Percentiles rank a stretch among this genome's conserved stretches.
Evolutionary conservation across 2,797 vertebrate genomes (phyloP).

Genomic region (Ctenosaura bakeri): DNA sequence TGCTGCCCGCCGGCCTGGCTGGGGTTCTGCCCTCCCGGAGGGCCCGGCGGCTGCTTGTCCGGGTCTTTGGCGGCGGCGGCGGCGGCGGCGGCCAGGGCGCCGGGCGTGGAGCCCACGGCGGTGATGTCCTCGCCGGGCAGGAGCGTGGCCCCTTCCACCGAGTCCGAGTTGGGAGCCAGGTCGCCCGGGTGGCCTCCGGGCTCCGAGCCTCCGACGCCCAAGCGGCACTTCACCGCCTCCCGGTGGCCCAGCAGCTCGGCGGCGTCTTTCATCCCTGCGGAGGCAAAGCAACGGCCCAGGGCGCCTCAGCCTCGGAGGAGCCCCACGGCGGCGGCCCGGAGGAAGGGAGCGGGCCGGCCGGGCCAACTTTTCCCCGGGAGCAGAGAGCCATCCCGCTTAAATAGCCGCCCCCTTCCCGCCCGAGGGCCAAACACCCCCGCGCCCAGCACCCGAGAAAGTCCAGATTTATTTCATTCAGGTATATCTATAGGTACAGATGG

Average conservation of each 20-base stretch:
- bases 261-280: slow-evolving; percentile 96
- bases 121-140: slow-evolving; percentile 95
- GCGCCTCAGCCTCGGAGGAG: slow-evolving; percentile 31
- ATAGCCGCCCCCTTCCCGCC: not conserved
- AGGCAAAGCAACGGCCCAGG: slow-evolving; percentile 68
- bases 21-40: slow-evolving; percentile 86
- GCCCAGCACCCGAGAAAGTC: too few species aligned
- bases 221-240: slow-evolving; percentile 94
- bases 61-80: slow-evolving; percentile 92
- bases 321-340: too few species aligned
- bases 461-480: too few species aligned
- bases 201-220: slow-evolving; percentile 90
- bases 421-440: not conserved
- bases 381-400: not conserved
- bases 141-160: slow-evolving; percentile 93
- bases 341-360: not conserved
- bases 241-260: slow-evolving; percentile 96
- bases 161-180: slow-evolving; percentile 91
- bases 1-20: slow-evolving; percentile 78
- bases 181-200: slow-evolving; percentile 93
- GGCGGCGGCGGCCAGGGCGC: slow-evolving; percentile 87
- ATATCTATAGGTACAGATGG: too few species aligned
- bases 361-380: not conserved
- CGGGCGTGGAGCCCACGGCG: slow-evolving; percentile 91
- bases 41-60: slow-evolving; percentile 89